phyloP scores from a whole-genome alignment of 2,888 invertebrate genomes.

The Gryllus longicercus region DNA sequence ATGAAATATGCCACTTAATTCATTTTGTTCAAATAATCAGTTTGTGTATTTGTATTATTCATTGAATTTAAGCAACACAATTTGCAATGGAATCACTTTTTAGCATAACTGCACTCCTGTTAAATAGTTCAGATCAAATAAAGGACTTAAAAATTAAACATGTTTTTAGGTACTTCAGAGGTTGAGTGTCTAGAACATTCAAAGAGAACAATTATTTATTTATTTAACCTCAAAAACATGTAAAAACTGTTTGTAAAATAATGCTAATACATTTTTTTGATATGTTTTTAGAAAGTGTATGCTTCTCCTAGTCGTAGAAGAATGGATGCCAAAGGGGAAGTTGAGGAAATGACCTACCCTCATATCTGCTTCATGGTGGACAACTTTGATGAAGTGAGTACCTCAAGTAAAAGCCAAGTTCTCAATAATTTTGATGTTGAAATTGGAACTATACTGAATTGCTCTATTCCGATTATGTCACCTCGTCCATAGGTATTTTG shows the following conservation, averaged over 20 bases:
- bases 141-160: not conserved
- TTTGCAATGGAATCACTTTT: no score
- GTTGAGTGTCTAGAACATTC: not conserved
- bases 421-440: not conserved
- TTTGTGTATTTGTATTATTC: no score
- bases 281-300: conserved; percentile 68
- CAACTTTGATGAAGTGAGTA: conserved; percentile 90
- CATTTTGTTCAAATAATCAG: no score
- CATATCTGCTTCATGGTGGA: conserved; percentile 99
- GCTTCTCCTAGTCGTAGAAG: conserved; percentile 94
- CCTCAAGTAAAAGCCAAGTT: conserved; percentile 1
- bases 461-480: not conserved
- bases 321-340: conserved; percentile 97
- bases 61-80: no score
- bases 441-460: not conserved
- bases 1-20: not conserved
- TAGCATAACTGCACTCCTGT: no score
- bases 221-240: no score
- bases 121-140: no score
- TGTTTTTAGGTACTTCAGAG: not conserved
- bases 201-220: no score
- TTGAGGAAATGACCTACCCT: conserved; percentile 98
- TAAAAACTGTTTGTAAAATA: not conserved
- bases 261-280: not conserved
- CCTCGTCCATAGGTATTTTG: conserved; percentile 67